phyloP scores from a whole-genome alignment of 2,888 invertebrate genomes.

The Saturnia japonica region DNA sequence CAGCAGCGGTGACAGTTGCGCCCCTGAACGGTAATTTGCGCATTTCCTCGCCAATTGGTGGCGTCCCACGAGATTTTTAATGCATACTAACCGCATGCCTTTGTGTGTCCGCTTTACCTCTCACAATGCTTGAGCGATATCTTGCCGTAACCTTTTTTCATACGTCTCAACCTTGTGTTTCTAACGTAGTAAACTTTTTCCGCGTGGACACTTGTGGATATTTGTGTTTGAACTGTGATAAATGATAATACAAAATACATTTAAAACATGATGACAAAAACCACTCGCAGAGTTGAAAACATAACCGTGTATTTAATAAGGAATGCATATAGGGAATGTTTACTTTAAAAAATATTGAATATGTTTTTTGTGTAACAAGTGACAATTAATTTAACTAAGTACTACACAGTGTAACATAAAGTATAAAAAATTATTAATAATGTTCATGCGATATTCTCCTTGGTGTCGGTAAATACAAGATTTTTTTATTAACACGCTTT shows the following conservation, averaged over 20 bases:
- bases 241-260: no score
- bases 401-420: not conserved
- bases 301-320: not conserved
- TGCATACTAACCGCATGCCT: constrained; percentile 87
- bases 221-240: constrained; percentile 14
- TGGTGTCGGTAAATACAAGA: not conserved
- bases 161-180: not conserved
- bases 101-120: constrained; percentile 17
- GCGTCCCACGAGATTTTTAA: constrained; percentile 58
- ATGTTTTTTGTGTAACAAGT: not conserved
- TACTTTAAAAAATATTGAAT: not conserved
- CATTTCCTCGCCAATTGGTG: constrained; percentile 68
- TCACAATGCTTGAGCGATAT: constrained; percentile 7
- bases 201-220: not conserved
- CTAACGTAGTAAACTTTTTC: constrained; percentile 15
- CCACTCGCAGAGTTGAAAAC: not conserved
- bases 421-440: no score
- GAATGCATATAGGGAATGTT: not conserved
- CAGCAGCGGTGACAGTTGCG: constrained; percentile 48
- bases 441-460: not conserved
- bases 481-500: no score
- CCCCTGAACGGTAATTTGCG: constrained; percentile 63
- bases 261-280: not conserved
- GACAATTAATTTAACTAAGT: no score
- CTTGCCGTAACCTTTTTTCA: constrained; percentile 8